A percentile compares a stretch with the other conserved stretches of the same genome.
These are phyloP conservation scores for Philypnodon macrostomus DNA, from an alignment of 2,797 vertebrate genomes.

Conservation along the genomic window DNA sequence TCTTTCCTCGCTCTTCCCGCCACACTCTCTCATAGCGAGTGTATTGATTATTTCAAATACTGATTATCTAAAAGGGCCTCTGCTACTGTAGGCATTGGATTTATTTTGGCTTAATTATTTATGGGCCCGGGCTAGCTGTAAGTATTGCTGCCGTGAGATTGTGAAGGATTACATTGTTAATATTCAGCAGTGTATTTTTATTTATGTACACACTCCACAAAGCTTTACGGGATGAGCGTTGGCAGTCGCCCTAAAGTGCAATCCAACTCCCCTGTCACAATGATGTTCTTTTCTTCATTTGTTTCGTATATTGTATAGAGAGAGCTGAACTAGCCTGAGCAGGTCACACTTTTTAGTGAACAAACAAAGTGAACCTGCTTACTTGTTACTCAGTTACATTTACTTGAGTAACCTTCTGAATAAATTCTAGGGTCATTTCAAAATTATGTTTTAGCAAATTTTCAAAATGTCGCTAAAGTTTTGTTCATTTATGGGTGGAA, in stretches of 20 bases:
- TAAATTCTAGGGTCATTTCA: too few relatives aligned
- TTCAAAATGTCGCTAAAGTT: too few relatives aligned
- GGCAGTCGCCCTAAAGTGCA: too few relatives aligned
- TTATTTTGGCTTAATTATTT: conserved; percentile 88
- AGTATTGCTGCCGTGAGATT: conserved; percentile 79
- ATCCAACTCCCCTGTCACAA: conserved; percentile 52
- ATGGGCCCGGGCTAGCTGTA: conserved; percentile 79
- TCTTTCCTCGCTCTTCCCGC: conserved; percentile 20
- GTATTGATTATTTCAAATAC: conserved; percentile 85
- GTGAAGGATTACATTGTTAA: conserved; percentile 81
- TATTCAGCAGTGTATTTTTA: conserved; percentile 81
- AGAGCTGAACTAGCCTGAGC: too few relatives aligned
- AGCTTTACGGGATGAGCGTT: conserved; percentile 72
- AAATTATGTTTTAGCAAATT: too few relatives aligned
- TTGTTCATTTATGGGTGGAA: too few relatives aligned
- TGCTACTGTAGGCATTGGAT: conserved; percentile 84
- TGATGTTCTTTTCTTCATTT: too few relatives aligned
- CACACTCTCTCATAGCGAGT: conserved; percentile 65
- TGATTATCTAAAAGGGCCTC: conserved; percentile 88
- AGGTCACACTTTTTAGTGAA: too few relatives aligned
- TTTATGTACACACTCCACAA: conserved; percentile 72
- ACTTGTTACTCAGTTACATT: too few relatives aligned
- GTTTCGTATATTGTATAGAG: too few relatives aligned
- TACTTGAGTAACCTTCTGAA: too few relatives aligned
- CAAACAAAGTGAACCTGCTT: too few relatives aligned